phyloP scores from a whole-genome alignment of 2,113 vertebrate genomes.

The Lagenorhynchus albirostris region DNA sequence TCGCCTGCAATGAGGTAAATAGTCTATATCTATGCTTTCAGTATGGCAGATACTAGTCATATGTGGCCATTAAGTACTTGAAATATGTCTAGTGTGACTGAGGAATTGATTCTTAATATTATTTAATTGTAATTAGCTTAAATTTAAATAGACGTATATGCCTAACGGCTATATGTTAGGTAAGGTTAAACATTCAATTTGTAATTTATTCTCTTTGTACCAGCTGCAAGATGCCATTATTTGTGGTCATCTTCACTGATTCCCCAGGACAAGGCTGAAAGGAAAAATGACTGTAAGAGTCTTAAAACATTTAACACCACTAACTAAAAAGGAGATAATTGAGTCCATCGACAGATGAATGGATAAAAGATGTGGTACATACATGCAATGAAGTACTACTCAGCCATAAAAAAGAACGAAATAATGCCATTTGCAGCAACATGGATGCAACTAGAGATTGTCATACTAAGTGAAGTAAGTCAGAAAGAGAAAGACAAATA shows the following conservation, averaged over 20 bases:
- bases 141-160: neutral
- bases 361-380: neutral
- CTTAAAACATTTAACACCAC: constrained; percentile 7
- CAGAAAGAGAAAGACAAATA: neutral
- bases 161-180: neutral
- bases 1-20: neutral
- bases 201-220: neutral
- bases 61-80: neutral
- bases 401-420: neutral
- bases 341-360: neutral
- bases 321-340: neutral
- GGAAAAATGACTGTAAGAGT: neutral
- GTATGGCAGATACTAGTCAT: neutral
- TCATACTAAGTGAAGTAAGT: neutral
- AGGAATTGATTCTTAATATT: neutral
- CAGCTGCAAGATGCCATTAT: neutral
- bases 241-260: neutral
- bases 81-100: neutral
- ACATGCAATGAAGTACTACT: neutral
- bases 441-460: neutral
- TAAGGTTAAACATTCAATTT: neutral
- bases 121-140: neutral
- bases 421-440: neutral
- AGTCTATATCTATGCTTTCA: neutral
- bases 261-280: neutral